A percentile compares a stretch with the other conserved stretches of the same genome.
Evolutionary conservation across 2,113 vertebrate species (phyloP).

Genomic region (Drymodes brunneopygia): DNA sequence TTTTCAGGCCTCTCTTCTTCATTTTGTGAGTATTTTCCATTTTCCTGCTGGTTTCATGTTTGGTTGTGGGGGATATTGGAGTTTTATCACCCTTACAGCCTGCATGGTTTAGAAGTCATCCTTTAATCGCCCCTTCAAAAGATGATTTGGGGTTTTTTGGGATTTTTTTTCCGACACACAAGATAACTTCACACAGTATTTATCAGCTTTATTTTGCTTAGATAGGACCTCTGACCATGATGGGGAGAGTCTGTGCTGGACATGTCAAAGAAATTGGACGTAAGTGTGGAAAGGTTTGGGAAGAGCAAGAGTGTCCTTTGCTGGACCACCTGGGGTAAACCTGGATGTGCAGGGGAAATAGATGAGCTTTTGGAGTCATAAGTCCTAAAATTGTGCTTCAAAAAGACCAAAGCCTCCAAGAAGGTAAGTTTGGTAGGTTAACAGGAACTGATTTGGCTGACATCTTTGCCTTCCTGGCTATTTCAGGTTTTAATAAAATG

Average conservation of each 20-base stretch:
- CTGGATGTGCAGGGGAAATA: neutral
- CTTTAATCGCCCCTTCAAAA: neutral
- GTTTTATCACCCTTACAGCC: neutral
- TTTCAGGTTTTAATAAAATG: neutral
- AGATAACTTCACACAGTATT: neutral
- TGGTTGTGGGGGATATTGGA: neutral
- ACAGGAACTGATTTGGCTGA: neutral
- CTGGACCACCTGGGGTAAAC: neutral
- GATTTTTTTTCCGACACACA: accelerated
- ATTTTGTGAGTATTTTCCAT: neutral
- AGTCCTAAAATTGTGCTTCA: neutral
- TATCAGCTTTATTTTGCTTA: neutral
- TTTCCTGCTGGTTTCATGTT: neutral
- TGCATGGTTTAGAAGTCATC: neutral
- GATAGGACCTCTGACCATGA: neutral
- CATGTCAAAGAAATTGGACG: neutral
- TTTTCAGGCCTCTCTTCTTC: neutral
- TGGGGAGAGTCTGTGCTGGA: neutral
- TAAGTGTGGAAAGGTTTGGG: neutral
- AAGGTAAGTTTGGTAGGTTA: neutral
- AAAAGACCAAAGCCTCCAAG: neutral
- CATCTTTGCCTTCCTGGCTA: accelerated
- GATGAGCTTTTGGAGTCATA: neutral
- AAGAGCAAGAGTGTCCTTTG: neutral
- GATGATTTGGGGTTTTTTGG: neutral